A percentile compares a stretch with the other conserved stretches of the same genome.
These are phyloP conservation scores for Microchirus variegatus DNA, from an alignment of 2,797 vertebrate species.

Conservation along the genomic window DNA sequence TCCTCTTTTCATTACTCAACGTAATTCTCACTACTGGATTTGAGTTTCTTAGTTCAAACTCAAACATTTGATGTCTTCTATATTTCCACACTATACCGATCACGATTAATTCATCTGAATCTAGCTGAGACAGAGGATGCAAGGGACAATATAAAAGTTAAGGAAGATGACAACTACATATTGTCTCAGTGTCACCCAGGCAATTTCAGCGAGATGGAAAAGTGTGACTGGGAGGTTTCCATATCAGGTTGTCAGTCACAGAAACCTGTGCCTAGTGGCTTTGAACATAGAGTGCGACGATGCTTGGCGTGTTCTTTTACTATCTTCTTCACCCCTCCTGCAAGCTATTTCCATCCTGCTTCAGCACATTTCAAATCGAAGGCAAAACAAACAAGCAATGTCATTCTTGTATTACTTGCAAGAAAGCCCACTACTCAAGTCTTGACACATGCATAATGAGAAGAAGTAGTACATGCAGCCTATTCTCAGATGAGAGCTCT, in stretches of 20 bases:
- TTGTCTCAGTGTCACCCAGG: conserved; percentile 40
- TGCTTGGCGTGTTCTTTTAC: conserved; percentile 59
- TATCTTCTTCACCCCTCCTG: conserved; percentile 35
- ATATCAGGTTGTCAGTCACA: conserved; percentile 68
- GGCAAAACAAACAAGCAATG: conserved; percentile 73
- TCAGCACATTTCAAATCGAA: conserved; percentile 63
- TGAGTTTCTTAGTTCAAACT: conserved; percentile 62
- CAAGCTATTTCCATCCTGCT: conserved; percentile 48
- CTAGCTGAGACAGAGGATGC: conserved; percentile 36
- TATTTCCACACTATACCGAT: conserved; percentile 48
- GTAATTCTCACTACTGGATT: conserved; percentile 62
- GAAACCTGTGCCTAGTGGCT: conserved; percentile 57
- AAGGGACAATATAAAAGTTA: conserved; percentile 18
- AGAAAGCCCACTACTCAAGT: conserved; percentile 63
- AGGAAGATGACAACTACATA: conserved; percentile 30
- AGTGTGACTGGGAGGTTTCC: conserved; percentile 59
- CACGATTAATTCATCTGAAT: conserved; percentile 59
- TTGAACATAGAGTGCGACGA: conserved; percentile 59
- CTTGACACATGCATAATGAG: conserved; percentile 75
- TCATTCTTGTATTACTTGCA: conserved; percentile 70
- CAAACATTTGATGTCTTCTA: conserved; percentile 55
- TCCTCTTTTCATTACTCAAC: conserved; percentile 75
- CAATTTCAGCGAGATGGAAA: conserved; percentile 57
- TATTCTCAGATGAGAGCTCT: conserved; percentile 60
- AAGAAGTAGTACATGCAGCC: conserved; percentile 66